phyloP scores from a whole-genome alignment of 1,140 invertebrate species.

The Pseudomyrmex pallidus region DNA sequence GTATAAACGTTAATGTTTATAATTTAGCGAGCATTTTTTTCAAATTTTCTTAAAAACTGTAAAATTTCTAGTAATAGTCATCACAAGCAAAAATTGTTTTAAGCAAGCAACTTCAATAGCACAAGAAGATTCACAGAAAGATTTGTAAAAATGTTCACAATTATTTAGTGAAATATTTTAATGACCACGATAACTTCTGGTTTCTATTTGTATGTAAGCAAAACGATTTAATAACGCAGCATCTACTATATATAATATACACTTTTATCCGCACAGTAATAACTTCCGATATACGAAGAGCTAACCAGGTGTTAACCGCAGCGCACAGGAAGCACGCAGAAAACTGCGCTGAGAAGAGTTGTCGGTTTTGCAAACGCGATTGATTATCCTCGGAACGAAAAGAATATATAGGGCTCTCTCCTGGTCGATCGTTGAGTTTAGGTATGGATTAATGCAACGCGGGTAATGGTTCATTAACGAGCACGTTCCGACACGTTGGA shows the following conservation, averaged over 20 bases:
- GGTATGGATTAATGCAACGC: constrained; percentile 54
- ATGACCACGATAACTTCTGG: neutral
- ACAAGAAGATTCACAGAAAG: no score
- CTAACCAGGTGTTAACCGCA: constrained; percentile 54
- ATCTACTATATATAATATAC: neutral
- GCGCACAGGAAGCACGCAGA: constrained; percentile 31
- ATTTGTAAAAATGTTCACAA: neutral
- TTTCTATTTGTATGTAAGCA: neutral
- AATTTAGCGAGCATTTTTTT: neutral
- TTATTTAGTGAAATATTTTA: neutral
- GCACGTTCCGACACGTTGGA: constrained; percentile 50
- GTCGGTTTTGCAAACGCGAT: constrained; percentile 42
- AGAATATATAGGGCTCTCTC: constrained; percentile 26
- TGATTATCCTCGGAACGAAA: constrained; percentile 36
- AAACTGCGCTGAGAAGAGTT: constrained; percentile 29
- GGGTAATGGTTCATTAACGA: constrained; percentile 61
- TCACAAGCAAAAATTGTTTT: neutral
- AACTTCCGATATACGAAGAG: constrained; percentile 46
- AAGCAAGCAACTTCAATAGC: no score
- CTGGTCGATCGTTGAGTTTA: constrained; percentile 37
- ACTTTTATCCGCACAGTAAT: neutral
- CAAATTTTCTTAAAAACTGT: neutral
- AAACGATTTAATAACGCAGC: constrained; percentile 27
- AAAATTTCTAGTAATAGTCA: neutral
- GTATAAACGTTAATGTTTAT: neutral